Evolutionary conservation across 1,140 invertebrate genomes (phyloP), one percentile per base, ranked within the genome.

Genomic region (Drosophila lowei): DNA sequence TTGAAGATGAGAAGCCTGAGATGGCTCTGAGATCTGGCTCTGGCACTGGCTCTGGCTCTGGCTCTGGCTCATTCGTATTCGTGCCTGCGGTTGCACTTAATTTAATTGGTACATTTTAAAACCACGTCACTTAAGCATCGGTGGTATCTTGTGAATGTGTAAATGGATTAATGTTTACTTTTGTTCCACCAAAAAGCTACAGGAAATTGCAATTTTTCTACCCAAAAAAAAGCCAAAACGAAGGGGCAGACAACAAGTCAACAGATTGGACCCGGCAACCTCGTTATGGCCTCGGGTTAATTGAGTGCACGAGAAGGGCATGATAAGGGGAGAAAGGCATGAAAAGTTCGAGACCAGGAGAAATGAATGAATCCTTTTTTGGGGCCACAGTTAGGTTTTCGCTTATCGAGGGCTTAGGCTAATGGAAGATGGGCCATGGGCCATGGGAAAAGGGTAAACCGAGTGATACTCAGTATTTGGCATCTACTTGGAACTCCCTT

Each of bases 61-160:
- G 4, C 21, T 23, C 4, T 23, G 46, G 43, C 77, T 80, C 81
- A 85, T 86, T 86, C 83, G 83, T 77, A 88, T 86, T 76, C 86
- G 23, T 70, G 86, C 86, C 81, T 77, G 80, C 80, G 86, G 86
- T 86, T 90, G 81, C 86, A 90, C 86, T 90, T 90, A 90, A 90
- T 90, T 90, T 90, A 90, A 90, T 90, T 90, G 86, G 84, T 73
- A 90, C 85, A 88, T 88, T 88, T 89, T 83, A 83, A 88, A 89
- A 89, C 84, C 79, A 81, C 77, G 77, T 81, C 83, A 71, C 81
- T 88, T 88, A 76, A 83, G 74, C 23, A 25, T 25, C 23, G 18
- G 50, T 54, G 21, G 55, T 54, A 47, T 54, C 70, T 78, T 81
- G 78, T 86, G 88, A 86, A 86, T 86, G 83, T 81, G 78, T 86